Conservation (phyloP, 2,888 invertebrate genomes). For the Cataglyphis altisquamis region DNA sequence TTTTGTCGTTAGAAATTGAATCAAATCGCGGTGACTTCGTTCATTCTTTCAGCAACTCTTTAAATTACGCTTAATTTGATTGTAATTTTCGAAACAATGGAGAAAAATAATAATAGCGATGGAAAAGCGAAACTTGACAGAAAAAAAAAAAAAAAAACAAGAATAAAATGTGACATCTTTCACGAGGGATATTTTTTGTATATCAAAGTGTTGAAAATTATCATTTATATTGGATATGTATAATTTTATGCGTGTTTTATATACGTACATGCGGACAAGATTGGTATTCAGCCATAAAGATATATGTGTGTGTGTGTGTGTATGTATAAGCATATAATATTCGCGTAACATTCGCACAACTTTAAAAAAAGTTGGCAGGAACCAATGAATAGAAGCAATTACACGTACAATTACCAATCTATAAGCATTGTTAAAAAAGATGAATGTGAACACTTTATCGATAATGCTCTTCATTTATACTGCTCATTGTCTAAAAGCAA, state of each 20-base stretch:
- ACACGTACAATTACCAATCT: constrained; percentile 39
- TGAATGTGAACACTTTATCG: constrained; percentile 49
- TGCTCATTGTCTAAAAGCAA: constrained; percentile 56
- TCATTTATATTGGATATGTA: constrained; percentile 32
- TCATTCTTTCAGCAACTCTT: not conserved
- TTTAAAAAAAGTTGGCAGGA: not conserved
- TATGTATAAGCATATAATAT: not conserved
- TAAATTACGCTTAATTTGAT: constrained; percentile 65
- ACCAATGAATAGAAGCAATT: not conserved
- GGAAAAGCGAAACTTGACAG: constrained; percentile 60
- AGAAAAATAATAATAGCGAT: constrained; percentile 60
- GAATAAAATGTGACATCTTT: constrained; percentile 31
- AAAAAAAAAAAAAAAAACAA: constrained; percentile 54
- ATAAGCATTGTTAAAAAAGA: constrained; percentile 46
- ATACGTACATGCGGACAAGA: not conserved
- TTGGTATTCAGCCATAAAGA: not conserved
- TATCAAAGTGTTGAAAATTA: constrained; percentile 45
- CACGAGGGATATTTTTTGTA: constrained; percentile 38
- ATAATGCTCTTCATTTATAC: constrained; percentile 48
- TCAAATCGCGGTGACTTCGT: not conserved
- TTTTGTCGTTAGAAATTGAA: not conserved
- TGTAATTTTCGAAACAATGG: constrained; percentile 59
- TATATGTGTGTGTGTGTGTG: not conserved
- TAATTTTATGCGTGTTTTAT: constrained; percentile 21
- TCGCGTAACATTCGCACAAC: not conserved